Base-by-base conservation (phyloP, 53 echinoderm and acorn worm species). In the Pentamera pediparva region DNA sequence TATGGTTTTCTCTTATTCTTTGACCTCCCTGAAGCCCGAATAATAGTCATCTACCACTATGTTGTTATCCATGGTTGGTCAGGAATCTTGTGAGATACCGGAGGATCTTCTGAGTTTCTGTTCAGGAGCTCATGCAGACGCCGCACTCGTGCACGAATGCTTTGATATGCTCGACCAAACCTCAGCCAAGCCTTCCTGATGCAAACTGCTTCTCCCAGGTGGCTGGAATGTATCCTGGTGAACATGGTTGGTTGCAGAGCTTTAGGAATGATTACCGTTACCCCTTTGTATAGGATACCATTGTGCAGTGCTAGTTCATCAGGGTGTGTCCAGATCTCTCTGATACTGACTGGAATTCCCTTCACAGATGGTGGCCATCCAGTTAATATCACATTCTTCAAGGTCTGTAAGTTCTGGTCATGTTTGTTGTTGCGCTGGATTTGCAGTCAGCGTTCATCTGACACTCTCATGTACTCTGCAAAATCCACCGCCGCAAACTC, bases 21-120 rank as follows among this genome's bases (percentile, higher is more conserved):
- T 76, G 2, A 84, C 29, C 61, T 88, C 79, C 69, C 60, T 75
- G 59, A 48, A 89, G 29, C 76, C 84, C 26, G 75, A 73, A 52
- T 80, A 83, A 34, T 76, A 63, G 61, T 83, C 69, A 3, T 77
- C 69, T 39, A 77, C 76, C 0, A 83, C 59, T 24, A 83, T 39
- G 30, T 77, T 77, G 36, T 77, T 53, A 17, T 48, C 47, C 59
- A 7, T 2, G 59, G 9, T 22, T 25, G 15, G 25, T n/a, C 26
- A 21, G 59, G 57, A 7, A 56, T 11, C 13, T 56, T 22, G 24
- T 56, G 57, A n/a, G 57, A n/a, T 22, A 56, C 20, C 3, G 28
- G 26, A 2, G 9, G 59, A 4, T 59, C 59, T 7, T 10, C 28
- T n/a, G 24, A 26, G 9, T 3, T 59, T 3, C 26, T 26, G 6